Conservation (phyloP, 2,888 invertebrate genomes). For the Melanargia galathea region DNA sequence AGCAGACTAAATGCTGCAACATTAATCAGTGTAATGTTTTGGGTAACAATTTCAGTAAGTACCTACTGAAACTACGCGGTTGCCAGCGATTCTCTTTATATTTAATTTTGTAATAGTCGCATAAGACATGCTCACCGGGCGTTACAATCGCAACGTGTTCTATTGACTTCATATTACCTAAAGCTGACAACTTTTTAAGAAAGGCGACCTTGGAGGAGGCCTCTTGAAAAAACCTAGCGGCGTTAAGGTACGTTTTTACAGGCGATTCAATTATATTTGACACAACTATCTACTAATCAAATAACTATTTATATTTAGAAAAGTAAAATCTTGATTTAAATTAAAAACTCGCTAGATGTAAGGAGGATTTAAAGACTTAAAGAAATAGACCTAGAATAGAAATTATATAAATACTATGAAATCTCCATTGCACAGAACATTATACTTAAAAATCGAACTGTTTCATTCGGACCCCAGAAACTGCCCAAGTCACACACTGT, state of each 20-base stretch:
- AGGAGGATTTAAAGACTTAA: no score
- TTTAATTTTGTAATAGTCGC: conserved; percentile 23
- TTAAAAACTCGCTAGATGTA: no score
- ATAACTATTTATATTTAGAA: no score
- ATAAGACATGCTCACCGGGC: conserved; percentile 24
- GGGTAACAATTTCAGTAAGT: conserved; percentile 17
- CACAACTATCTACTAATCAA: neutral
- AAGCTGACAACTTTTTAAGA: conserved; percentile 59
- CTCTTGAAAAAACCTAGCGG: conserved; percentile 42
- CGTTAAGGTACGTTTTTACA: conserved; percentile 30
- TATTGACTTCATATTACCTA: conserved; percentile 67
- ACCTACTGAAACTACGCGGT: neutral
- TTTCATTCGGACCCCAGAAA: no score
- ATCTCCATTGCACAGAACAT: no score
- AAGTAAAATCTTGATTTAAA: no score
- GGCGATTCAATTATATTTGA: neutral
- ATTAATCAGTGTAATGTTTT: conserved; percentile 10
- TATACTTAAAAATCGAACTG: no score
- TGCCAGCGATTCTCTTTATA: conserved; percentile 20
- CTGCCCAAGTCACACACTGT: no score
- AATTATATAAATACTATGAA: no score
- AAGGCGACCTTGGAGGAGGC: conserved; percentile 51
- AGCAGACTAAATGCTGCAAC: conserved; percentile 3
- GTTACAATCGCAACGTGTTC: conserved; percentile 53
- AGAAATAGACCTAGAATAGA: no score